Conservation (phyloP, 2,797 vertebrate species). For the Fratercula arctica region DNA sequence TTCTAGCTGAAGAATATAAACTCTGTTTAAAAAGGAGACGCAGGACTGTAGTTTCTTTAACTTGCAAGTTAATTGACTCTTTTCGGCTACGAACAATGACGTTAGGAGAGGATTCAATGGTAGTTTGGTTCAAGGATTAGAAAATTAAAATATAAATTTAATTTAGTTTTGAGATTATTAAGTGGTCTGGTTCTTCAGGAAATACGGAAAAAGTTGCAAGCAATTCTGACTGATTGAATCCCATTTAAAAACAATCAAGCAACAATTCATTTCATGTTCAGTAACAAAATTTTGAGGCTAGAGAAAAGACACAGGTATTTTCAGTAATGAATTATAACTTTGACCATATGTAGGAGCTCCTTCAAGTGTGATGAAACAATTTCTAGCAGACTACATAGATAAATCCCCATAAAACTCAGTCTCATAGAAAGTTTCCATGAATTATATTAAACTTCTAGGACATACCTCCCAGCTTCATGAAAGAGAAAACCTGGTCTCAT, state of each 20-base stretch:
- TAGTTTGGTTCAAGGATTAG: neutral
- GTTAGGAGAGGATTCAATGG: neutral
- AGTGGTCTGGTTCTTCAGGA: neutral
- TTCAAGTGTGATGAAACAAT: neutral
- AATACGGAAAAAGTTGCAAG: neutral
- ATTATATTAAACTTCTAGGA: neutral
- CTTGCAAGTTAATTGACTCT: neutral
- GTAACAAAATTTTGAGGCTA: neutral
- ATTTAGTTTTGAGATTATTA: neutral
- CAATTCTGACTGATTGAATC: neutral
- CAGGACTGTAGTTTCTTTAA: neutral
- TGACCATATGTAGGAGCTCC: neutral
- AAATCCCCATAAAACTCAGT: neutral
- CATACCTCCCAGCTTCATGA: neutral
- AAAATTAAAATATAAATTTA: neutral
- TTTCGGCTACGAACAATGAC: neutral
- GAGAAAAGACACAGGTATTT: neutral
- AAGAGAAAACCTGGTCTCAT: neutral
- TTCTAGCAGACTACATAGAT: neutral
- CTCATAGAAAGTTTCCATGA: neutral
- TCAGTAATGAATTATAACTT: conserved; percentile 7
- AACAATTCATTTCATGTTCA: neutral
- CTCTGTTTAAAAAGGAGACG: neutral
- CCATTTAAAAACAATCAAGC: neutral
- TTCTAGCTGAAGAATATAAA: neutral